These are phyloP conservation scores for Phenganax marumi DNA, from an alignment of 92 coral and sea anemone species.

Conservation along the genomic window DNA sequence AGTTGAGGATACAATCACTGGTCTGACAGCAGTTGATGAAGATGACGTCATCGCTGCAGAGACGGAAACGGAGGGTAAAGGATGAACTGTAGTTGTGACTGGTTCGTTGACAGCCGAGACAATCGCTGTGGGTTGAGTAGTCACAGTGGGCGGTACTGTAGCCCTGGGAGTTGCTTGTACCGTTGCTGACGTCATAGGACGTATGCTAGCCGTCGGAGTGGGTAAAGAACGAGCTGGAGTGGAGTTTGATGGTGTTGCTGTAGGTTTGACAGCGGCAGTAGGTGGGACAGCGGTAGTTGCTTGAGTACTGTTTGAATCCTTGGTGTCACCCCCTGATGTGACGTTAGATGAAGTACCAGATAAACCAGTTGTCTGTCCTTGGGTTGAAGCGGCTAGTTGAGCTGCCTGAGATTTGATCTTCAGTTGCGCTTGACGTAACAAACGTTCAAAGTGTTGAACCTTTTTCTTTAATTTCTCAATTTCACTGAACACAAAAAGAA, in stretches of 20 bases:
- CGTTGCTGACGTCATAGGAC: constrained; percentile 88
- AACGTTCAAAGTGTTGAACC: constrained; percentile 73
- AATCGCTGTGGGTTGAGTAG: constrained; percentile 75
- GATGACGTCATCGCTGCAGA: constrained; percentile 14
- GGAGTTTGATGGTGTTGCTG: constrained; percentile 73
- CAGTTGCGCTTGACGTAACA: constrained; percentile 77
- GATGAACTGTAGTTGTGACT: constrained; percentile 42
- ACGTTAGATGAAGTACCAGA: background rate
- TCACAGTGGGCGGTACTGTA: constrained; percentile 62
- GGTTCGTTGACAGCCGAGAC: constrained; percentile 29
- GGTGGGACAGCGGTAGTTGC: constrained; percentile 75
- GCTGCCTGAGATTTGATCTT: constrained; percentile 61
- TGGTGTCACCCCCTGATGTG: background rate
- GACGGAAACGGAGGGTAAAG: background rate
- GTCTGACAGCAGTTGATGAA: constrained; percentile 57
- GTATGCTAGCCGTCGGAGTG: constrained; percentile 86
- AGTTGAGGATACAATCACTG: constrained; percentile 56
- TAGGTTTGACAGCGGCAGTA: constrained; percentile 94
- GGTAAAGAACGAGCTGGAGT: constrained; percentile 68
- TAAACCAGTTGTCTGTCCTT: constrained; percentile 49
- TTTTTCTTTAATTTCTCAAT: constrained; percentile 69
- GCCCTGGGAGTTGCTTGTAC: constrained; percentile 78
- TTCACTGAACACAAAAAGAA: constrained; percentile 56
- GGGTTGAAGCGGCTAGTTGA: constrained; percentile 51
- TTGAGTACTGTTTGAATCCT: constrained; percentile 18